Conservation (phyloP, 2,113 vertebrate genomes). For the Orientallactaga bullata region DNA sequence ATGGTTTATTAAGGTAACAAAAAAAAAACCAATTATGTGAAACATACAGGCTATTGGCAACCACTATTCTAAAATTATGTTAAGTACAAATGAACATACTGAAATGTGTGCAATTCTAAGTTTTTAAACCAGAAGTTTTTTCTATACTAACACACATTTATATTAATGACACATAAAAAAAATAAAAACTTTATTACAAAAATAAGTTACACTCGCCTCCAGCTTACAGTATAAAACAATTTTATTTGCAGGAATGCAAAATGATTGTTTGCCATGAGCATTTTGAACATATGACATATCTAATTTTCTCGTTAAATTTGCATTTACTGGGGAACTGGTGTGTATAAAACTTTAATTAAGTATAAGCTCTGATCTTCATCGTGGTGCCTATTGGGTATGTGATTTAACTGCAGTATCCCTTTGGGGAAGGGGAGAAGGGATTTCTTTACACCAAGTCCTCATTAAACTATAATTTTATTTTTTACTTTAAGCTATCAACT, state of each 20-base stretch:
- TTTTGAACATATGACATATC: conserved; percentile 99
- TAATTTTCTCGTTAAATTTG: conserved; percentile 94
- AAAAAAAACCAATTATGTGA: conserved; percentile 86
- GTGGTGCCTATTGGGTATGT: conserved; percentile 92
- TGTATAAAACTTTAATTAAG: conserved; percentile 92
- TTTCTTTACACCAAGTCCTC: conserved; percentile 87
- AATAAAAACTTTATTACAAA: conserved; percentile 99
- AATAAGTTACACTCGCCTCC: conserved; percentile 99
- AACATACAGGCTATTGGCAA: conserved; percentile 92
- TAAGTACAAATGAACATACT: conserved; percentile 92
- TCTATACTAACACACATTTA: conserved; percentile 94
- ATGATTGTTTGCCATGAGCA: conserved; percentile 99
- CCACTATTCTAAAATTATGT: conserved; percentile 91
- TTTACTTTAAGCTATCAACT: conserved; percentile 86
- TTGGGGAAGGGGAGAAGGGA: conserved; percentile 88
- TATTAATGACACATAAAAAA: conserved; percentile 95
- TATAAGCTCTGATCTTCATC: conserved; percentile 90
- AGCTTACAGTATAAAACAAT: conserved; percentile 99
- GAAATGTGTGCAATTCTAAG: conserved; percentile 92
- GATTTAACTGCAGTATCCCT: conserved; percentile 93
- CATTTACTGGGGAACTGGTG: conserved; percentile 93
- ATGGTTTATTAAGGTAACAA: conserved; percentile 91
- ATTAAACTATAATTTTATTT: conserved; percentile 85
- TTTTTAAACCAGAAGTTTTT: conserved; percentile 90
- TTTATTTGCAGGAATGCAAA: conserved; percentile 99